Conservation (phyloP, 1,140 invertebrate species). For the Sminthurinus signatus region DNA sequence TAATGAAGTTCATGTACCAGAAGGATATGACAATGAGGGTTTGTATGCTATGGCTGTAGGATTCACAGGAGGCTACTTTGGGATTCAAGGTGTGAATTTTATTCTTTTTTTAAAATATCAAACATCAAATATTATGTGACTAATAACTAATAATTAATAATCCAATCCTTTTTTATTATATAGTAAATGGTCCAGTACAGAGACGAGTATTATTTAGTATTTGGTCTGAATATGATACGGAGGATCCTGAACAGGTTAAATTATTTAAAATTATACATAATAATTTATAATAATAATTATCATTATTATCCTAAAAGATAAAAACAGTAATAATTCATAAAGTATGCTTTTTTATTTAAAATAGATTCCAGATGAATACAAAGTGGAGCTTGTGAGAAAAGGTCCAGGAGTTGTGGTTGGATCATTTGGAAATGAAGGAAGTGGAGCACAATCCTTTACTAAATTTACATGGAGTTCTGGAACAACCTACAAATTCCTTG, state of each 20-base stretch:
- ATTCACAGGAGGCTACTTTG: conserved; percentile 37
- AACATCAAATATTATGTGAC: too few relatives aligned
- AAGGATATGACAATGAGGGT: conserved; percentile 25
- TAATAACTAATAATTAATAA: too few relatives aligned
- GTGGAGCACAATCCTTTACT: conserved; percentile 21
- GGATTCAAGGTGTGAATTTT: too few relatives aligned
- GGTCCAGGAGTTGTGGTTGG: conserved; percentile 21
- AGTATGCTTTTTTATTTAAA: too few relatives aligned
- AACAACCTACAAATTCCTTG: conserved; percentile 21
- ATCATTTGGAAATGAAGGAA: conserved; percentile 29
- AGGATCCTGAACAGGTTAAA: conserved; percentile 29
- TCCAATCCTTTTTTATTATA: too few relatives aligned
- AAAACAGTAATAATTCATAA: too few relatives aligned
- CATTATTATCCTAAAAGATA: too few relatives aligned
- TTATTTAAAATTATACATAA: too few relatives aligned
- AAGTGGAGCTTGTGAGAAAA: conserved; percentile 21
- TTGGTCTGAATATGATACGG: conserved; percentile 28
- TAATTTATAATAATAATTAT: too few relatives aligned
- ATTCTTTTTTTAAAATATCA: too few relatives aligned
- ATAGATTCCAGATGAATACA: conserved; percentile 34
- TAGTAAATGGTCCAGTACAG: conserved; percentile 24
- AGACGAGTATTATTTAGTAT: conserved; percentile 37
- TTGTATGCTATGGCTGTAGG: conserved; percentile 33
- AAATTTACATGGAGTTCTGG: conserved; percentile 27
- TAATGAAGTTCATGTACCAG: conserved; percentile 35